Conservation (phyloP, 2,888 invertebrate species). For the Scaptomyza cyrtandrae region DNA sequence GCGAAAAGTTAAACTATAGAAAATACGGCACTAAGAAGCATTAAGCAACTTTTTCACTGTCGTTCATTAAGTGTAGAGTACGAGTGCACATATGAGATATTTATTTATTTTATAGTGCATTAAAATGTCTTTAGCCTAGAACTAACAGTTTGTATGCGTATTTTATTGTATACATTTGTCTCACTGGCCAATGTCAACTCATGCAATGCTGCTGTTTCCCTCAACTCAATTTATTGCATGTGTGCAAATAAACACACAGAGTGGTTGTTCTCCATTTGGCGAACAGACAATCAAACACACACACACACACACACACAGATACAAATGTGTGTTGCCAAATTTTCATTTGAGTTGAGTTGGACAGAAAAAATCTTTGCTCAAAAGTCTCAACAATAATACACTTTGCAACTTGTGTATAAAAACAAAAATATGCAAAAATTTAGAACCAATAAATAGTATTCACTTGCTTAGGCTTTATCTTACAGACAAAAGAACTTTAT, state of each 20-base stretch:
- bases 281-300: too few relatives aligned
- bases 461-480: too few relatives aligned
- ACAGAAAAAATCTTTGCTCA: too few relatives aligned
- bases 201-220: not conserved
- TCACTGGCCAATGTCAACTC: not conserved
- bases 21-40: too few relatives aligned
- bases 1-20: not conserved
- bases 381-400: too few relatives aligned
- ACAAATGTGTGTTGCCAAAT: constrained; percentile 9
- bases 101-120: not conserved
- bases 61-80: not conserved
- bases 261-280: not conserved
- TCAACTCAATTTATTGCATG: not conserved
- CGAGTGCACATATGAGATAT: too few relatives aligned
- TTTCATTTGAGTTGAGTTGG: constrained; percentile 24
- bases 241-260: constrained; percentile 11
- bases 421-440: too few relatives aligned
- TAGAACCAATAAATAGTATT: too few relatives aligned
- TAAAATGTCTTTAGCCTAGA: not conserved
- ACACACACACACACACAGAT: constrained; percentile 6
- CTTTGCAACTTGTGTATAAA: too few relatives aligned
- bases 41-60: not conserved
- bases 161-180: not conserved
- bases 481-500: too few relatives aligned
- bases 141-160: not conserved